A percentile compares a stretch with the other conserved stretches of the same genome.
phyloP scores from a whole-genome alignment of 2,888 invertebrate species.

The Steromphala cineraria region DNA sequence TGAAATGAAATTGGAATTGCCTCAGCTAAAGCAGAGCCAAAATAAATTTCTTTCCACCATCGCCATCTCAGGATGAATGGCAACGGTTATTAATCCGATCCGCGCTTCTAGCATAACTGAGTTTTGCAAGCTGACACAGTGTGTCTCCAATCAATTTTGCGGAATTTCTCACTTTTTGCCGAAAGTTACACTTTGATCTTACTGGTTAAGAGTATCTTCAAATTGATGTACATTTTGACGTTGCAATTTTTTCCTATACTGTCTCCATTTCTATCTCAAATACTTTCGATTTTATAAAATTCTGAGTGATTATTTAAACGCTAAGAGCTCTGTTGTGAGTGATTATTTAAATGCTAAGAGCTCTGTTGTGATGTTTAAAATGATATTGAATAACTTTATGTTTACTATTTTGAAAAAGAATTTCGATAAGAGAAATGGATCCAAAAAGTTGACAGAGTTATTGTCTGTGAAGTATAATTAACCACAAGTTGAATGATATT shows the following conservation, averaged over 20 bases:
- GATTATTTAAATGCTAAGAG: no score
- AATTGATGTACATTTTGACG: slow-evolving; percentile 13
- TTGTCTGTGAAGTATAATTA: no score
- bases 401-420: no score
- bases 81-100: slow-evolving; percentile 15
- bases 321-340: no score
- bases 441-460: no score
- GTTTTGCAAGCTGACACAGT: background rate
- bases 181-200: background rate
- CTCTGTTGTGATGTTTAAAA: no score
- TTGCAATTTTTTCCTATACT: background rate
- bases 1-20: slow-evolving; percentile 32
- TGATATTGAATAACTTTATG: no score
- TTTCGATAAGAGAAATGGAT: no score
- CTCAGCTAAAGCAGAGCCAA: slow-evolving; percentile 4
- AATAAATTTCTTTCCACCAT: slow-evolving; percentile 23
- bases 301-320: no score
- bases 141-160: slow-evolving; percentile 12
- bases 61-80: background rate
- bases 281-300: no score
- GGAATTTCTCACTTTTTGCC: background rate
- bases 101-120: background rate
- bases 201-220: background rate
- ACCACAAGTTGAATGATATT: no score
- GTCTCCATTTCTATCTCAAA: background rate